A percentile compares a stretch with the other conserved stretches of the same genome.
These are phyloP conservation scores for Dryococelus australis DNA, from an alignment of 2,888 invertebrate species.

Conservation along the genomic window DNA sequence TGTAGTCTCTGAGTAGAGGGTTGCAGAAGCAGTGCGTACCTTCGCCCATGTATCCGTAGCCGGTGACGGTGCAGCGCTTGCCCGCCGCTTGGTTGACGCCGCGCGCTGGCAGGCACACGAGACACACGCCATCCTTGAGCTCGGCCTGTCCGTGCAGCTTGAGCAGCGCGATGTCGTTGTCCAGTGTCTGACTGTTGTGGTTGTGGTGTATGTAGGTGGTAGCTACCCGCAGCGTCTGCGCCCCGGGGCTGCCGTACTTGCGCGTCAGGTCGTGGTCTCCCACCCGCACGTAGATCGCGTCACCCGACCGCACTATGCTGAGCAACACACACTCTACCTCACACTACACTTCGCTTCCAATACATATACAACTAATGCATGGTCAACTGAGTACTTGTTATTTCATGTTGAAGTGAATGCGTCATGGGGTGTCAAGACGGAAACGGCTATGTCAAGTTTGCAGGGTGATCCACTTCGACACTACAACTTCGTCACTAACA, in stretches of 20 bases:
- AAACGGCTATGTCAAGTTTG: too few species aligned
- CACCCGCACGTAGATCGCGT: conserved; percentile 91
- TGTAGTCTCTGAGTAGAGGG: too few species aligned
- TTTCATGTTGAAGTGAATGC: too few species aligned
- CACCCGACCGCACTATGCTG: conserved; percentile 92
- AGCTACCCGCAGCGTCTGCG: conserved; percentile 88
- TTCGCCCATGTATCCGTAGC: conserved; percentile 96
- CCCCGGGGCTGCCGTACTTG: conserved; percentile 90
- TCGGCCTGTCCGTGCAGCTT: conserved; percentile 90
- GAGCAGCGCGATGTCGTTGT: conserved; percentile 91
- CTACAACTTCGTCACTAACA: too few species aligned
- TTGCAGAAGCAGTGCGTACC: conserved; percentile 60
- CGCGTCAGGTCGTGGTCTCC: conserved; percentile 92
- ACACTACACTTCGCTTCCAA: not conserved
- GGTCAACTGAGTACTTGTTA: too few species aligned
- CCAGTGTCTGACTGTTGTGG: conserved; percentile 92
- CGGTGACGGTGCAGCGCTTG: conserved; percentile 90
- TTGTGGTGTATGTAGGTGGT: conserved; percentile 96
- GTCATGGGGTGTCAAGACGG: too few species aligned
- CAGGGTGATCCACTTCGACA: too few species aligned
- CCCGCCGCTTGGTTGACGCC: conserved; percentile 90
- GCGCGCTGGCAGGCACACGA: conserved; percentile 88
- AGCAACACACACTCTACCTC: conserved; percentile 41
- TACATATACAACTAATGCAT: not conserved
- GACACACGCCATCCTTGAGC: conserved; percentile 82